Conservation (phyloP, 1,140 invertebrate species). For the Papilio dardanus region DNA sequence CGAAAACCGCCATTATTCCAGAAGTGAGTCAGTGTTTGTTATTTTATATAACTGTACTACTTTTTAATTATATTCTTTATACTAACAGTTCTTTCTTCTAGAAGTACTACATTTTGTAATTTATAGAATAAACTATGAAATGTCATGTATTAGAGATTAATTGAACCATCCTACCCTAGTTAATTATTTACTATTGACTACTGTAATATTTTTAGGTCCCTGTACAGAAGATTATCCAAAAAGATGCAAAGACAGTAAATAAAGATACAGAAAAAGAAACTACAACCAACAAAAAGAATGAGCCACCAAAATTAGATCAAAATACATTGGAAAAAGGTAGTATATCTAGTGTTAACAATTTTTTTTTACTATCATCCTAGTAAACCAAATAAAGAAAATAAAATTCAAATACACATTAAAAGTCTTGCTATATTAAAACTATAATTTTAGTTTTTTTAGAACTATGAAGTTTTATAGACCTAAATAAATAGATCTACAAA, state of each 20-base stretch:
- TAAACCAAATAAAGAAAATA: too few species aligned
- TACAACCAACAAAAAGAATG: constrained; percentile 55
- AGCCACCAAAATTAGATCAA: constrained; percentile 57
- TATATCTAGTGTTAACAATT: constrained; percentile 2
- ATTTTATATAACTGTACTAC: constrained; percentile 48
- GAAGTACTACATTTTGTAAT: background rate
- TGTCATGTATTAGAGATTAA: background rate
- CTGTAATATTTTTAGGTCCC: constrained; percentile 52
- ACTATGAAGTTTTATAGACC: background rate
- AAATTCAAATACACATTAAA: too few species aligned
- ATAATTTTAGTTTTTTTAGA: too few species aligned
- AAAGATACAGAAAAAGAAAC: constrained; percentile 51
- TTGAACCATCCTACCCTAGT: background rate
- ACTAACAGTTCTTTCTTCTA: background rate
- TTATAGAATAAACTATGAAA: background rate
- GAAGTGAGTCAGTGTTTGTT: constrained; percentile 61
- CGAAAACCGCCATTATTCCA: constrained; percentile 59
- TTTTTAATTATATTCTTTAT: background rate
- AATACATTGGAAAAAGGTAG: constrained; percentile 69
- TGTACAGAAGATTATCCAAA: constrained; percentile 43
- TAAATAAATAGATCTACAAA: background rate
- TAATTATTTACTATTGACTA: background rate
- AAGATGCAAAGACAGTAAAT: constrained; percentile 41
- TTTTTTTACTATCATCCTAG: too few species aligned
- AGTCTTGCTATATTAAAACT: too few species aligned